Evolutionary conservation across 2,797 vertebrate species (phyloP).

Genomic region (Manis pentadactyla): DNA sequence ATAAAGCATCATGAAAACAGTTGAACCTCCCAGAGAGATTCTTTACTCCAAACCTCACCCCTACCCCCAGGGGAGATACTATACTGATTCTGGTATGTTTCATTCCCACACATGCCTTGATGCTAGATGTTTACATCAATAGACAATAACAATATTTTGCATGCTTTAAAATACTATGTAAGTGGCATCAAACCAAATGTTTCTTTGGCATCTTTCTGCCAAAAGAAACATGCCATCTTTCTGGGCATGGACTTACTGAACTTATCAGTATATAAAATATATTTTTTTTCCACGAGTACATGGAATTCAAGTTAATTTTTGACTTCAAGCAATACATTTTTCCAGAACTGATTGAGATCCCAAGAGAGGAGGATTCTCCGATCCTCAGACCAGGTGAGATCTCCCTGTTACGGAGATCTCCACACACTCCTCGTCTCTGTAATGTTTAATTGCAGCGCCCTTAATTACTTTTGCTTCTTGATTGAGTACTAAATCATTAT

Average conservation of each 20-base stretch:
- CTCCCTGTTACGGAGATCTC: neutral
- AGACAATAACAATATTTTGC: neutral
- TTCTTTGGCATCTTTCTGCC: neutral
- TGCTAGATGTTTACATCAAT: neutral
- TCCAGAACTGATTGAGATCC: neutral
- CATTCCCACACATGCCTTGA: neutral
- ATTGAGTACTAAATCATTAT: neutral
- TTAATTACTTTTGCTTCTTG: constrained; percentile 30
- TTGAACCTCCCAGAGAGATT: neutral
- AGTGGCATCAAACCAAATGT: constrained; percentile 4
- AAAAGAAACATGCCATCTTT: neutral
- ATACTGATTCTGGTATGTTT: neutral
- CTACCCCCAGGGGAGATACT: neutral
- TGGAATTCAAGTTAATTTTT: neutral
- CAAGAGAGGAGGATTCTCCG: neutral
- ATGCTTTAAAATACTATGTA: constrained; percentile 2
- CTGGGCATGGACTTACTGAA: neutral
- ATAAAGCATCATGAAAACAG: constrained; percentile 15
- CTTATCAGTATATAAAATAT: neutral
- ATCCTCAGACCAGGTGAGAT: neutral
- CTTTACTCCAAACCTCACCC: neutral
- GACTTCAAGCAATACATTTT: neutral
- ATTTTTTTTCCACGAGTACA: neutral
- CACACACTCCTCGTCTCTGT: neutral
- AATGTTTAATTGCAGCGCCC: neutral